A percentile compares a stretch with the other conserved stretches of the same genome.
phyloP scores from a whole-genome alignment of 2,888 invertebrate species.

The Allolobophora icterica region DNA sequence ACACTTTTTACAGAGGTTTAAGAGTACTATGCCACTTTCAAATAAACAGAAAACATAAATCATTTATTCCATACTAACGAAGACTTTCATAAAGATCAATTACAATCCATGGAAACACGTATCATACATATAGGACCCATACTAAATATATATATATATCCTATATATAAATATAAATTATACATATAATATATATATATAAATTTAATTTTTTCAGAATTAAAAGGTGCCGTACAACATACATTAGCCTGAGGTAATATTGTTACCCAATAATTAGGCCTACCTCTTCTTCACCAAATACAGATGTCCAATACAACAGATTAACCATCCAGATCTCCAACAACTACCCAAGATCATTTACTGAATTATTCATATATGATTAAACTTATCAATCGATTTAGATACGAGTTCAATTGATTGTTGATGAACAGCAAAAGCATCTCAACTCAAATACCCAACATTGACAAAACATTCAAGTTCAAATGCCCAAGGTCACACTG shows the following conservation, averaged over 20 bases:
- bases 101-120: background rate
- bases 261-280: background rate
- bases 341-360: background rate
- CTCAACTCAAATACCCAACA: too few relatives aligned
- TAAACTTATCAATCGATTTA: too few relatives aligned
- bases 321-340: background rate
- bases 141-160: background rate
- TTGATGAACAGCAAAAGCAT: background rate
- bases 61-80: background rate
- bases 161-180: too few relatives aligned
- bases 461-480: too few relatives aligned
- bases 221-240: background rate
- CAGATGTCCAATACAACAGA: background rate
- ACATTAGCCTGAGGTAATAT: background rate
- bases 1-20: background rate
- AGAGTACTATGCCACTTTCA: background rate
- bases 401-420: background rate
- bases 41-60: conserved; percentile 3
- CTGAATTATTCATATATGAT: background rate
- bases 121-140: too few relatives aligned
- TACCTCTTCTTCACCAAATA: background rate
- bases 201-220: background rate
- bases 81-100: background rate
- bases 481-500: background rate
- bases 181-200: too few relatives aligned